Base-by-base conservation (phyloP, 1,140 invertebrate genomes). In the Sitobion miscanthi region DNA sequence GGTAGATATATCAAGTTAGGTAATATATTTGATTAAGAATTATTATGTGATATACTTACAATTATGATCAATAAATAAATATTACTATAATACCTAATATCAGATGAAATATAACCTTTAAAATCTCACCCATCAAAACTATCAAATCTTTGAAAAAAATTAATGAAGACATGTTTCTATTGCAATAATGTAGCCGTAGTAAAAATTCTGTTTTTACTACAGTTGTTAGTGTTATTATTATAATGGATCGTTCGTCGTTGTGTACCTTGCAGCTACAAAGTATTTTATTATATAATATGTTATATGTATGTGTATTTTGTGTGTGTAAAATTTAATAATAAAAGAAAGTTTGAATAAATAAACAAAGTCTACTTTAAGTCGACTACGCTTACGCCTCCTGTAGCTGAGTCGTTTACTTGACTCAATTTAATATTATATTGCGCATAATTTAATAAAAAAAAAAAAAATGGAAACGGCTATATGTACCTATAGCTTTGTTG, bases 391-490 rank as follows among this genome's bases (percentile, higher is more conserved):
- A 45, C 14, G 52, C 38, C 54, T 69, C n/a, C 38, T 17, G 54
- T 90, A 54, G n/a, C 49, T 30, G 23, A 54, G n/a, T 35, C 45
- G 23, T 23, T 90, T 62, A 90, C 54, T 90, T 57, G 38, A 62
- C 23, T 90, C 35, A 90, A 57, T 62, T 90, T 90, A 90, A 90
- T 90, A 62, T 62, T 45, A 89, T 62, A 62, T 62, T 45, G 54
- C 38, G 54, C 52, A 62, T 90, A 90, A 90, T 90, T 62, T 62
- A 90, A 90, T 89, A 88, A 38, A 17, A 90, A n/a, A 88, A 88
- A 38, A 90, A n/a, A 88, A 54, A 54, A 54, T 88, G 20, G 17
- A 89, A 89, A 89, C 9, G 1, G 49, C 49, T 57, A 52, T 89
- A 89, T 35, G 17, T 87, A 87, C 45, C 17, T 54, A 54, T 52